A percentile compares a stretch with the other conserved stretches of the same genome.
Evolutionary conservation across 2,797 vertebrate genomes (phyloP).

Genomic region (Manis crassicaudata): DNA sequence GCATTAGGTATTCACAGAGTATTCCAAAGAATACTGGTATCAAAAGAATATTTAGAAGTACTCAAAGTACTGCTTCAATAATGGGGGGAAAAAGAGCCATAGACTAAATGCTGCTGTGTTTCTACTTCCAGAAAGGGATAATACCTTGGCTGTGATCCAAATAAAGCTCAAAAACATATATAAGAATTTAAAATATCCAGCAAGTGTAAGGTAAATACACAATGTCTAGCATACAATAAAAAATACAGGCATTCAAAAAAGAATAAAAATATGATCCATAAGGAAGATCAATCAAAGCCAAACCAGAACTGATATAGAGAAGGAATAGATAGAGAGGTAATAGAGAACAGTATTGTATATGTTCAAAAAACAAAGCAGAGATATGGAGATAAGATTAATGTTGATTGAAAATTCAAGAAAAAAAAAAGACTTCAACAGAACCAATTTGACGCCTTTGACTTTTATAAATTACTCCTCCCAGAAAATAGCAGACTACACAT

Average conservation of each 20-base stretch:
- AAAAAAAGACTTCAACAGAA: neutral
- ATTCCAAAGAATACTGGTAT: neutral
- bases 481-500: neutral
- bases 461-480: neutral
- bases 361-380: neutral
- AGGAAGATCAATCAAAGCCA: neutral
- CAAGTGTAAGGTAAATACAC: neutral
- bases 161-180: neutral
- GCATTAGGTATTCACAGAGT: neutral
- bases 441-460: neutral
- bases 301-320: neutral
- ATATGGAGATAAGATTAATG: neutral
- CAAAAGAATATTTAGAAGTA: neutral
- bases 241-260: neutral
- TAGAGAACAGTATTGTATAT: neutral
- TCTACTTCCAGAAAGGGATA: neutral
- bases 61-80: neutral
- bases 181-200: neutral
- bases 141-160: neutral
- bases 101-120: neutral
- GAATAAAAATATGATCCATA: neutral
- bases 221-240: neutral
- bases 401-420: neutral
- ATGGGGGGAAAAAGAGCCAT: neutral
- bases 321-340: too few species aligned